Evolutionary conservation across 2,113 vertebrate genomes (phyloP).

Genomic region (Brienomyrus longianalis): DNA sequence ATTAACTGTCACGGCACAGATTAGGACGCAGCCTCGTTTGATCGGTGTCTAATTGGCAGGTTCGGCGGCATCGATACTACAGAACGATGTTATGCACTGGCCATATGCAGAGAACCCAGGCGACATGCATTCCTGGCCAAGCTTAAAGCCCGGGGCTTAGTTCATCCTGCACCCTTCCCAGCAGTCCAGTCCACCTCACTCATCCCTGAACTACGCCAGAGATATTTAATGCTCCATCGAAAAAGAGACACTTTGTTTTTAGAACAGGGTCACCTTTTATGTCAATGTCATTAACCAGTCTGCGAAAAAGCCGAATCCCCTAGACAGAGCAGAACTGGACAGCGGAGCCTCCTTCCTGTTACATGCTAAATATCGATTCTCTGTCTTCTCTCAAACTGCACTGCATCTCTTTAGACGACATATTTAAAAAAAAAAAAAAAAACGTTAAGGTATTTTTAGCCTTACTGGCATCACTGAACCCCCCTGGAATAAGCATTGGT

Average conservation of each 20-base stretch:
- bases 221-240: neutral
- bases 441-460: neutral
- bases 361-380: neutral
- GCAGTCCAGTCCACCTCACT: neutral
- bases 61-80: neutral
- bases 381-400: neutral
- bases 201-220: neutral
- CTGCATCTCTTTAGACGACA: neutral
- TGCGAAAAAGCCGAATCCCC: neutral
- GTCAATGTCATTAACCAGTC: neutral
- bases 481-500: neutral
- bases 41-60: slow-evolving; percentile 20
- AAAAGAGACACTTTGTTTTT: neutral
- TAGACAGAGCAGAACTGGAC: neutral
- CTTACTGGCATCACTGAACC: no score
- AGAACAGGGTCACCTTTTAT: slow-evolving; percentile 5
- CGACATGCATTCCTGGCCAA: neutral
- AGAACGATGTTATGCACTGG: neutral
- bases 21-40: slow-evolving; percentile 27
- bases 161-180: neutral
- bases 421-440: neutral
- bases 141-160: neutral
- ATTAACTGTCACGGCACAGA: slow-evolving; percentile 31
- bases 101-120: neutral
- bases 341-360: neutral